phyloP scores from a whole-genome alignment of 2,113 vertebrate species.

The Callipepla squamata region DNA sequence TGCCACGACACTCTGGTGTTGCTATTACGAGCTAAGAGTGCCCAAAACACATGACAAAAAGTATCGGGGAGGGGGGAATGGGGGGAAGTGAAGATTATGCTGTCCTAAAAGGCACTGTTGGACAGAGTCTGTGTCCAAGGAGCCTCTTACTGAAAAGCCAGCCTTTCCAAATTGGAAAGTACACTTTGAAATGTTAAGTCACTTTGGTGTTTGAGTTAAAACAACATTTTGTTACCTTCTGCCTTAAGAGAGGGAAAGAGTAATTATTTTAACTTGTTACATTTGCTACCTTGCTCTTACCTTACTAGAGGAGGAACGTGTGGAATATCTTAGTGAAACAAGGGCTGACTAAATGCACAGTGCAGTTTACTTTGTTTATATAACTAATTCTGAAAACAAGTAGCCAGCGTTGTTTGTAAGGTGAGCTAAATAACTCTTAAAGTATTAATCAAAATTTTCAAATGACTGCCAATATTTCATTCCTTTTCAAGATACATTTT shows the following conservation, averaged over 20 bases:
- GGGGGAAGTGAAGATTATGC: not conserved
- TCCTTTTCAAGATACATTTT: not conserved
- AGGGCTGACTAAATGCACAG: not conserved
- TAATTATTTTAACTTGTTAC: not conserved
- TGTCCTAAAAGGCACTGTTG: not conserved
- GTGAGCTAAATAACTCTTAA: not conserved
- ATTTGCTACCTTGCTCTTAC: not conserved
- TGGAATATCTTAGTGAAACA: not conserved
- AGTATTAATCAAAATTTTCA: not conserved
- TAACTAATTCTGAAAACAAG: not conserved
- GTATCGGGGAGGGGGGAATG: not conserved
- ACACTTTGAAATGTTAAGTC: not conserved
- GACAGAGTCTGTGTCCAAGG: not conserved
- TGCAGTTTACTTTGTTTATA: not conserved
- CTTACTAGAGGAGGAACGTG: not conserved
- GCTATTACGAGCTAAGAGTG: not conserved
- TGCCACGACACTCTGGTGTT: accelerated
- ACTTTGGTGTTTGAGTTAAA: not conserved
- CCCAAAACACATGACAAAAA: not conserved
- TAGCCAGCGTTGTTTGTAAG: conserved; percentile 8
- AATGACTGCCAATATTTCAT: not conserved
- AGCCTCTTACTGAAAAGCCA: not conserved
- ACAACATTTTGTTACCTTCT: not conserved
- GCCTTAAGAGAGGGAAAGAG: not conserved
- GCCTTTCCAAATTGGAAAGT: not conserved